Base-by-base conservation (phyloP, 2,888 invertebrate genomes). In the Tetramorium bicarinatum region DNA sequence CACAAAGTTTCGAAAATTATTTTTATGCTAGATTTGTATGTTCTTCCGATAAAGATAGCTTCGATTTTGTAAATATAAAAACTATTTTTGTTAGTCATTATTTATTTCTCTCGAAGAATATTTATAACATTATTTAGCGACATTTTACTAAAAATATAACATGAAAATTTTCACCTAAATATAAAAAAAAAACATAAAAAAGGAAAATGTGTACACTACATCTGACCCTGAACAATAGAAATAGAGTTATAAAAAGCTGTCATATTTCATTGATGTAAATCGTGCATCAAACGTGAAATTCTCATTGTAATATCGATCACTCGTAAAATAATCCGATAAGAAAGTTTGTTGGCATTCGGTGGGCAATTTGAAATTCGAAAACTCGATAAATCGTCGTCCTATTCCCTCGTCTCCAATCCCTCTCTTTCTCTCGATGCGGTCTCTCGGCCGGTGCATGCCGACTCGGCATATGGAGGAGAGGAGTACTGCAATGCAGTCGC, bases 401-500 rank as follows among this genome's bases (percentile, higher is more conserved):
- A 79, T 81, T 85, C 69, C 88, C 89, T 87, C 85, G 87, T 85
- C 87, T 87, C 82, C 87, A 29, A 82, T 59, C 56, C 75, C 82
- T 86, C 82, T 82, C 85, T 87, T 86, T 84, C 87, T 80, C 77
- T 67, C 85, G 80, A 77, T 79, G 87, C 83, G 85, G 87, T 82
- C 85, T 87, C 85, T 79, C 86, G 84, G 80, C 81, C 69, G 85
- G 29, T 84, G 75, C 74, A 69, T 62, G 82, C 79, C 79, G 85
- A 83, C 83, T 87, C 85, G 87, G 85, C 90, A 91, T 87, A 90
- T 90, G 90, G 89, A 90, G 91, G 90, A 91, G 85, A 79, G 79
- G 79, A 71, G 87, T 92, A 93, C 94, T 94, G 94, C 94, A 94
- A 92, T 94, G 94, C 94, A 93, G 94, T 93, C 85, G 92, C 91